Conservation (phyloP, 2,888 invertebrate genomes). For the Drosophila infuscata region DNA sequence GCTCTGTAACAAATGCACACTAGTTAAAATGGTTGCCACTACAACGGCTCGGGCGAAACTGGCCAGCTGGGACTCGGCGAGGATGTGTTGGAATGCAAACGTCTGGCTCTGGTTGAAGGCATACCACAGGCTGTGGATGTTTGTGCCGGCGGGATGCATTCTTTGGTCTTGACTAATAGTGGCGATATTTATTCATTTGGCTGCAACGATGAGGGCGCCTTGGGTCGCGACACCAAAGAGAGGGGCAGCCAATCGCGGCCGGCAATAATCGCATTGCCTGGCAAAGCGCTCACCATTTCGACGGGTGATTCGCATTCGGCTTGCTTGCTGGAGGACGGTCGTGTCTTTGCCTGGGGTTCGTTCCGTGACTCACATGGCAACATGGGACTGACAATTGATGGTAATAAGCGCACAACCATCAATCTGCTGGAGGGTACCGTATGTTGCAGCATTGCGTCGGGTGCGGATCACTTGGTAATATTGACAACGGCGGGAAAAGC, state of each 20-base stretch:
- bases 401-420: constrained; percentile 87
- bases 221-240: constrained; percentile 92
- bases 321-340: constrained; percentile 93
- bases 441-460: constrained; percentile 94
- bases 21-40: constrained; percentile 87
- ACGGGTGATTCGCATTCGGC: constrained; percentile 98
- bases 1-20: constrained; percentile 16
- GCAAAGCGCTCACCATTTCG: constrained; percentile 89
- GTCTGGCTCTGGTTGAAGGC: constrained; percentile 87
- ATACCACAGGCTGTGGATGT: constrained; percentile 88
- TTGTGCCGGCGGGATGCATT: constrained; percentile 98
- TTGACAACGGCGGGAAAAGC: constrained; percentile 89
- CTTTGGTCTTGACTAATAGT: constrained; percentile 90
- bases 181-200: constrained; percentile 90
- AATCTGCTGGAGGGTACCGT: constrained; percentile 88
- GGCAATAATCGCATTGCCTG: constrained; percentile 88
- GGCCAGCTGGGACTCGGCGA: constrained; percentile 95
- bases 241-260: constrained; percentile 93
- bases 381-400: constrained; percentile 92
- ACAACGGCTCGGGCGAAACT: constrained; percentile 95
- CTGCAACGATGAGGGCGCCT: constrained; percentile 98
- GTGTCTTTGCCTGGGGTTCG: constrained; percentile 96
- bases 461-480: constrained; percentile 95
- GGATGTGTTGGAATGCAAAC: constrained; percentile 87
- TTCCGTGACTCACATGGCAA: constrained; percentile 97